These are phyloP conservation scores for Elmis aenea DNA, from an alignment of 2,888 invertebrate genomes.

Conservation along the genomic window DNA sequence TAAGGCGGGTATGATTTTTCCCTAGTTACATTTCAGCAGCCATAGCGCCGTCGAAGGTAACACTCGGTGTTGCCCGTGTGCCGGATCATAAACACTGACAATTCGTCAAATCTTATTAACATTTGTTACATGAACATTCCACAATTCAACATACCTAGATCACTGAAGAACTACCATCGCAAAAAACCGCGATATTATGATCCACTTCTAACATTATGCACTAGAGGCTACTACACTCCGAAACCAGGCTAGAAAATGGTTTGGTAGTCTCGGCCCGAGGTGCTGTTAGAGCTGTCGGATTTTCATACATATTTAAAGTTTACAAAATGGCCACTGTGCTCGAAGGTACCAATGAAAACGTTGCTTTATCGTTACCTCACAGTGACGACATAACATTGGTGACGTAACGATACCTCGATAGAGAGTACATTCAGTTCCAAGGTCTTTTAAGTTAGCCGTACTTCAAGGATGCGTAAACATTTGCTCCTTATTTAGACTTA, in stretches of 20 bases:
- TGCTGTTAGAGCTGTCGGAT: slow-evolving; percentile 31
- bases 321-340: slow-evolving; percentile 61
- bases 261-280: slow-evolving; percentile 57
- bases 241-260: slow-evolving; percentile 24
- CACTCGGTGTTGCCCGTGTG: slow-evolving; percentile 39
- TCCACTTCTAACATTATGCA: slow-evolving; percentile 20
- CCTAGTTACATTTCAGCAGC: slow-evolving; percentile 44
- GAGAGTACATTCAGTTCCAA: slow-evolving; percentile 47
- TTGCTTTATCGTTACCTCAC: slow-evolving; percentile 36
- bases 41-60: slow-evolving; percentile 44
- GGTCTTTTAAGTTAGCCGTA: slow-evolving; percentile 39
- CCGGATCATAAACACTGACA: slow-evolving; percentile 26
- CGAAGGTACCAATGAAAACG: slow-evolving; percentile 42
- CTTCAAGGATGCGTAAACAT: slow-evolving; percentile 20
- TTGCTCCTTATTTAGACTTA: too few species aligned
- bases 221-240: slow-evolving; percentile 23
- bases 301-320: slow-evolving; percentile 53
- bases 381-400: slow-evolving; percentile 45
- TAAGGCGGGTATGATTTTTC: slow-evolving; percentile 43
- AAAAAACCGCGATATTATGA: slow-evolving; percentile 16
- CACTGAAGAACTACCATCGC: slow-evolving; percentile 11
- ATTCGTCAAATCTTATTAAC: slow-evolving; percentile 9
- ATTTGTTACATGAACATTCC: slow-evolving; percentile 5
- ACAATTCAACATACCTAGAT: slow-evolving; percentile 16
- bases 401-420: slow-evolving; percentile 42